Evolutionary conservation across 2,888 invertebrate species (phyloP), one percentile per base, ranked within the genome.

Genomic region (Watsonalla binaria): DNA sequence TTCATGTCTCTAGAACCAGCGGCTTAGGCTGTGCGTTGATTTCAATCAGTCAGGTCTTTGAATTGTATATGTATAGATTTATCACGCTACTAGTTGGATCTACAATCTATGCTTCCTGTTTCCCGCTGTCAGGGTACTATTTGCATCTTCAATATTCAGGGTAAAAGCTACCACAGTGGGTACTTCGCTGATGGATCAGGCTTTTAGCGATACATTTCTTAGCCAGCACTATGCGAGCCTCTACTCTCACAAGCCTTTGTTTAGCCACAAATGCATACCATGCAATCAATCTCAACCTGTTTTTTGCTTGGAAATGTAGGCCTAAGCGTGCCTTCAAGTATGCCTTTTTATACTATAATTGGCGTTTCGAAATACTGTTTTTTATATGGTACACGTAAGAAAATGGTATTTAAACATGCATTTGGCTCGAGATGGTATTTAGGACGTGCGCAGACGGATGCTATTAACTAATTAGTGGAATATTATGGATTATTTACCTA

Each of bases 121-220:
- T 49, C 14, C 35, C 14, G 24, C n/a, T 33, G 6, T 15, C 24
- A 45, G 24, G 24, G 60, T 62, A 60, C 59, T 60, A 60, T 63
- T 66, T 61, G 55, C 57, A 54, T 64, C 61, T 70, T 68, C 65
- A 67, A 74, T 72, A 68, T 70, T 64, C 67, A 65, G 60, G 55
- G 62, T 55, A 70, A 78, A 74, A 74, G 66, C 71, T 58, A 63
- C 66, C 66, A 57, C 73, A 66, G 60, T 65, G 56, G 66, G 70
- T 67, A 65, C 62, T 68, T 55, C 35, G 54, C 66, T 74, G 76
- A 80, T 78, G 78, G 76, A 66, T 72, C 57, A 60, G 62, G 78
- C 77, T 81, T 79, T 80, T 74, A 82, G 74, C 74, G 65, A 66
- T 68, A 69, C 72, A 67, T 75, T 77, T 74, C 74, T 75, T 72